Evolutionary conservation across 2,113 vertebrate genomes (phyloP).

Genomic region (Odontesthes bonariensis): DNA sequence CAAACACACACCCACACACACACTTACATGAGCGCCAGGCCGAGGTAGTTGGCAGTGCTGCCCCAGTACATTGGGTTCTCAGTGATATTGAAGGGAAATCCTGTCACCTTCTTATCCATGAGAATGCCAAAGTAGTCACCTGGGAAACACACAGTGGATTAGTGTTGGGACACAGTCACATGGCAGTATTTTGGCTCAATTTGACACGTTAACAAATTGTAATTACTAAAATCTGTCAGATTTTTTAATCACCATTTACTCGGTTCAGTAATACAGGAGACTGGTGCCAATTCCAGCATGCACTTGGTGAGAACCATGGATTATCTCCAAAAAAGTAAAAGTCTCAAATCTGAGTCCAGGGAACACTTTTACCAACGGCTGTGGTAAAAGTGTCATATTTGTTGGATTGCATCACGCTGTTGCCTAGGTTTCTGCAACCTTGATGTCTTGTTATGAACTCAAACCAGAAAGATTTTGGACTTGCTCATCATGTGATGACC

Average conservation of each 20-base stretch:
- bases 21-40: constrained; percentile 94
- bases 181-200: background rate
- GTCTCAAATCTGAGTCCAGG: no score
- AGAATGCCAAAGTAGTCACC: constrained; percentile 97
- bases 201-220: background rate
- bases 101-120: constrained; percentile 91
- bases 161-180: background rate
- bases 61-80: constrained; percentile 99
- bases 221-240: background rate
- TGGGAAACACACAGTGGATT: constrained; percentile 62
- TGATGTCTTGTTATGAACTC: background rate
- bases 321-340: no score
- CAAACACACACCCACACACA: constrained; percentile 1
- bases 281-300: background rate
- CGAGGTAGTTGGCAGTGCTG: constrained; percentile 93
- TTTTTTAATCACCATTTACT: background rate
- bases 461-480: background rate
- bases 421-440: constrained; percentile 16
- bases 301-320: no score
- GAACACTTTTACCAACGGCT: background rate
- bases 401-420: background rate
- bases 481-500: background rate
- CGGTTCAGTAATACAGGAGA: background rate
- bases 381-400: background rate
- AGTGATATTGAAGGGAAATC: constrained; percentile 90